A percentile compares a stretch with the other conserved stretches of the same genome.
These are phyloP conservation scores for Mastigias papua DNA, from an alignment of 30 jellyfish, hydroid and myxozoan species.

Conservation along the genomic window DNA sequence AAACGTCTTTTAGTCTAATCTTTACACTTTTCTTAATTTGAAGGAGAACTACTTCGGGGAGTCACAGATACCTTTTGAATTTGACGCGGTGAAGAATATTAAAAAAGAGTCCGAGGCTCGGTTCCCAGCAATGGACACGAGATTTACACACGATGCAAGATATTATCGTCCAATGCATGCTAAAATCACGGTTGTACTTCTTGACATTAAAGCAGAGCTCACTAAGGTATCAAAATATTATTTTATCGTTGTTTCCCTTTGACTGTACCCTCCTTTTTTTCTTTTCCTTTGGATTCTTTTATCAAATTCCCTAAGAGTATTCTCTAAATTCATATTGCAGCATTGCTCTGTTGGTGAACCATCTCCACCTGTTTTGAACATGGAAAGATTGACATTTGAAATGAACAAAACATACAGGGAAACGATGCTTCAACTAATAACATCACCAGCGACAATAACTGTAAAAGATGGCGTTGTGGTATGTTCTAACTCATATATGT, in stretches of 20 bases:
- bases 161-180: constrained; percentile 93
- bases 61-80: constrained; percentile 85
- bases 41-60: constrained; percentile 96
- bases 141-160: constrained; percentile 59
- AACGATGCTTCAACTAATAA: constrained; percentile 89
- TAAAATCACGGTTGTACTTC: constrained; percentile 83
- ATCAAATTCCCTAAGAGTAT: too few relatives aligned
- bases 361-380: constrained; percentile 82
- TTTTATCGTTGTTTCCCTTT: not conserved
- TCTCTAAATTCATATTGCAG: constrained; percentile 6
- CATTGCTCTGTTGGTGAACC: constrained; percentile 76
- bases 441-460: constrained; percentile 88
- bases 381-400: constrained; percentile 91
- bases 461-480: constrained; percentile 86
- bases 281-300: not conserved
- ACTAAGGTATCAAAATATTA: constrained; percentile 71
- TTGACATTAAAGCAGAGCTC: constrained; percentile 93
- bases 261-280: not conserved
- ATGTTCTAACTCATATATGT: not conserved
- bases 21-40: not conserved
- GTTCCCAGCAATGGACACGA: constrained; percentile 23
- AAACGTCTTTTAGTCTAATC: not conserved
- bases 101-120: not conserved
- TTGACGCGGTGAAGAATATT: constrained; percentile 76
- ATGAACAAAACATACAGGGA: constrained; percentile 92